These are phyloP conservation scores for Amitus sp. DNA, from an alignment of 2,888 invertebrate species.

Conservation along the genomic window DNA sequence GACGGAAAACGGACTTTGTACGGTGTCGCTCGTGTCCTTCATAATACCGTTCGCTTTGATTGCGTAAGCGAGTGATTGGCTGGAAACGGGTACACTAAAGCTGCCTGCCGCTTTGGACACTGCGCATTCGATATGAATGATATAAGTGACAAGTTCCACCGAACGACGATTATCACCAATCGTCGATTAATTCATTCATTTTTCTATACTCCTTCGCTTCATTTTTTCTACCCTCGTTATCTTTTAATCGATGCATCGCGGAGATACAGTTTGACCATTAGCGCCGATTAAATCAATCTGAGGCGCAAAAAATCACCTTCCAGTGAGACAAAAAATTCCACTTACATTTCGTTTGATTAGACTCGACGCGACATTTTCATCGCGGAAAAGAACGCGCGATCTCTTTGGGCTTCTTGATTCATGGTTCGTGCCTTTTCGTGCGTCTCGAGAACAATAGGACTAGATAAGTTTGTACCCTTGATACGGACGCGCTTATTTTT, in stretches of 20 bases:
- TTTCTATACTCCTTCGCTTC: conserved; percentile 34
- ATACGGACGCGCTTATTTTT: not conserved
- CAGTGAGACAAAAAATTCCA: not conserved
- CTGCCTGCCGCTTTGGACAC: conserved; percentile 37
- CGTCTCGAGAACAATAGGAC: too few relatives aligned
- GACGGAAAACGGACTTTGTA: conserved; percentile 49
- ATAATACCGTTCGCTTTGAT: conserved; percentile 47
- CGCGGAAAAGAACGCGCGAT: too few relatives aligned
- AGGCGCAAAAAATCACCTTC: not conserved
- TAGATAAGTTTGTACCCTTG: too few relatives aligned
- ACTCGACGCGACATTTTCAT: not conserved
- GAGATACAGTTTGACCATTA: conserved; percentile 15
- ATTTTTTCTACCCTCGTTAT: conserved; percentile 16
- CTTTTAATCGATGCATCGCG: conserved; percentile 20
- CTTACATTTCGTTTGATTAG: not conserved
- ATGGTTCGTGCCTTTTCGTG: too few relatives aligned
- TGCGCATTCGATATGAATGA: conserved; percentile 35
- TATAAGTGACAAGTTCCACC: conserved; percentile 40
- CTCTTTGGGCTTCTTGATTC: too few relatives aligned
- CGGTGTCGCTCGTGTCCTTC: conserved; percentile 56
- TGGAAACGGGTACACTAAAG: conserved; percentile 37
- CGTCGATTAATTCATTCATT: conserved; percentile 38
- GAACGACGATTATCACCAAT: conserved; percentile 38
- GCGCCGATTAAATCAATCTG: not conserved
- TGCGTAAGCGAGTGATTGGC: conserved; percentile 45